phyloP scores from a whole-genome alignment of 2,888 invertebrate species.

The Exocentrus adspersus region DNA sequence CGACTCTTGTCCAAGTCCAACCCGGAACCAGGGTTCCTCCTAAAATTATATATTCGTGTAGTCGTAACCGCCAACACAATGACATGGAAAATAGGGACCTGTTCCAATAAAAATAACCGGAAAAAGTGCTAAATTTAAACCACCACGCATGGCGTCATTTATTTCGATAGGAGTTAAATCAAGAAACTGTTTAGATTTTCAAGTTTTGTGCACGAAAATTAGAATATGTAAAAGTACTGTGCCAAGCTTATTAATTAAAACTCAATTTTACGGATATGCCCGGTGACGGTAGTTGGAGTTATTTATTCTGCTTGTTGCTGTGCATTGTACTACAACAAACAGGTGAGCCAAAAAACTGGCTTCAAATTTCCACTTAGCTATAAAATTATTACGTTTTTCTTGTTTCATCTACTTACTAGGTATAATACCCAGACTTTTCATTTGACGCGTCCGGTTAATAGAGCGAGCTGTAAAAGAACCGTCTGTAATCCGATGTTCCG shows the following conservation, averaged over 20 bases:
- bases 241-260: too few relatives aligned
- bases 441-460: too few relatives aligned
- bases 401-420: too few relatives aligned
- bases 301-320: not conserved
- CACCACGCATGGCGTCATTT: not conserved
- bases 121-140: slow-evolving; percentile 10
- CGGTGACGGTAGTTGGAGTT: not conserved
- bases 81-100: not conserved
- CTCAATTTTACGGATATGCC: not conserved
- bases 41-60: slow-evolving; percentile 5
- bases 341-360: slow-evolving; percentile 8
- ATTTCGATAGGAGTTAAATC: not conserved
- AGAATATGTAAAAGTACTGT: too few relatives aligned
- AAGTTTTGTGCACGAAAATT: too few relatives aligned
- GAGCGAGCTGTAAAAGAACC: slow-evolving; percentile 11
- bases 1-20: too few relatives aligned
- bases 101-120: not conserved
- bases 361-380: too few relatives aligned
- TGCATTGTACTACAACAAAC: slow-evolving; percentile 1
- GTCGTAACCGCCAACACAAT: not conserved
- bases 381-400: too few relatives aligned
- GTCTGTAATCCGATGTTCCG: slow-evolving; percentile 7
- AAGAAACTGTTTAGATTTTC: not conserved
- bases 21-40: not conserved
- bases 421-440: too few relatives aligned